Percentiles rank a stretch among this genome's conserved stretches.
Evolutionary conservation across 2,113 vertebrate species (phyloP).

Genomic region (Halcyon senegalensis): DNA sequence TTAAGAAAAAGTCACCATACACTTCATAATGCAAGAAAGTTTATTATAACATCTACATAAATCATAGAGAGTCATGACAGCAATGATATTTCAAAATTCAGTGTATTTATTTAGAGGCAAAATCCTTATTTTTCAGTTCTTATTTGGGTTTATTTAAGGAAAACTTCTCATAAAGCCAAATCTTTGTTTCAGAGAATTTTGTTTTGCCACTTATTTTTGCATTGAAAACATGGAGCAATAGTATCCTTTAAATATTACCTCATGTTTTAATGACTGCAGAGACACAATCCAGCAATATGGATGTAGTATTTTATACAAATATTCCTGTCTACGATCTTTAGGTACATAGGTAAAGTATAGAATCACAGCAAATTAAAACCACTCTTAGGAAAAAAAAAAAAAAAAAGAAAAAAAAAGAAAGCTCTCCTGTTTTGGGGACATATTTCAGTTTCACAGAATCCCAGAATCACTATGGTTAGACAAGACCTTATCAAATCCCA

Average conservation of each 20-base stretch:
- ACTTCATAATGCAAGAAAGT: neutral
- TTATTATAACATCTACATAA: neutral
- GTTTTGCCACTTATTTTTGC: neutral
- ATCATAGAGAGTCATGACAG: neutral
- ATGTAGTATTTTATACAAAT: neutral
- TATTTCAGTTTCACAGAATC: neutral
- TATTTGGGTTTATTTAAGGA: neutral
- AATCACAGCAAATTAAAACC: neutral
- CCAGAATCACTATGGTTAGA: too few relatives aligned
- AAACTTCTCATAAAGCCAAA: neutral
- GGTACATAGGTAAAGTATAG: neutral
- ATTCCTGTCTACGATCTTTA: neutral
- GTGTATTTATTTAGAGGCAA: neutral
- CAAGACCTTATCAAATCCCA: too few relatives aligned
- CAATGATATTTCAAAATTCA: neutral
- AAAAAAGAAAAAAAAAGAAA: neutral
- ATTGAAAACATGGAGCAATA: neutral
- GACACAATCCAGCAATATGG: accelerated
- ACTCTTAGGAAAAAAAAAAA: neutral
- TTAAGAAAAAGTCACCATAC: neutral
- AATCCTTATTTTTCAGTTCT: neutral
- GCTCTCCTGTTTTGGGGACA: neutral
- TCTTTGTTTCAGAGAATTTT: neutral
- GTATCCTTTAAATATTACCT: neutral
- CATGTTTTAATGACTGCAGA: neutral